Evolutionary conservation across 2,888 invertebrate species (phyloP).

Genomic region (Eilema depressum): DNA sequence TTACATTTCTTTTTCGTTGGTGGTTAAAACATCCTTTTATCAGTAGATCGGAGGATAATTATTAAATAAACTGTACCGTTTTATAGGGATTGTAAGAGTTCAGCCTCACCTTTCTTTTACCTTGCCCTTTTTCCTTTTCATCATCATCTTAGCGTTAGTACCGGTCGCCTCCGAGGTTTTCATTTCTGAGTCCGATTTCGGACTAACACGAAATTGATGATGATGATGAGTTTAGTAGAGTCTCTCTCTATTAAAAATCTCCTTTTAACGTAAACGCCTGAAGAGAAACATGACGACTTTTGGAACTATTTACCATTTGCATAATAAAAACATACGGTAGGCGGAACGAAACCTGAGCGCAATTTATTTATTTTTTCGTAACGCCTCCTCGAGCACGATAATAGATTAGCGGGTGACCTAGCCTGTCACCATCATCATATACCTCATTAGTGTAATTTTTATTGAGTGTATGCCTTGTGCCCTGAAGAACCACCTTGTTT

Average conservation of each 20-base stretch:
- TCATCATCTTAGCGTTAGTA: too few species aligned
- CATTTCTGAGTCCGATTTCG: too few species aligned
- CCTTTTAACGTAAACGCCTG: too few species aligned
- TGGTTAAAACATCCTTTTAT: neutral
- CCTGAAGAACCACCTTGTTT: neutral
- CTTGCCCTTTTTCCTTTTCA: too few species aligned
- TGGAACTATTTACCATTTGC: conserved; percentile 1
- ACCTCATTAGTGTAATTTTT: neutral
- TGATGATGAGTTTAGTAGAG: too few species aligned
- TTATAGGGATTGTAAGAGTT: too few species aligned
- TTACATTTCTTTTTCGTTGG: neutral
- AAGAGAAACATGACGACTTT: neutral
- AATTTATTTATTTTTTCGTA: neutral
- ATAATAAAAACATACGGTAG: neutral
- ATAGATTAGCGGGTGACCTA: neutral
- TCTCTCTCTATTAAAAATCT: too few species aligned
- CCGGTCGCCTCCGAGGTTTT: too few species aligned
- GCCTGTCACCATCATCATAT: neutral
- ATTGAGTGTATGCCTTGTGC: neutral
- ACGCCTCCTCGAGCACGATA: neutral
- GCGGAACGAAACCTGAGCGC: neutral
- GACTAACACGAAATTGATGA: too few species aligned
- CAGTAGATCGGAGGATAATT: neutral
- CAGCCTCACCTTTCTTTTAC: too few species aligned
- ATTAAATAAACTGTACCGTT: neutral